These are phyloP conservation scores for Taphrorychus bicolor DNA, from an alignment of 2,888 invertebrate genomes.

Conservation along the genomic window DNA sequence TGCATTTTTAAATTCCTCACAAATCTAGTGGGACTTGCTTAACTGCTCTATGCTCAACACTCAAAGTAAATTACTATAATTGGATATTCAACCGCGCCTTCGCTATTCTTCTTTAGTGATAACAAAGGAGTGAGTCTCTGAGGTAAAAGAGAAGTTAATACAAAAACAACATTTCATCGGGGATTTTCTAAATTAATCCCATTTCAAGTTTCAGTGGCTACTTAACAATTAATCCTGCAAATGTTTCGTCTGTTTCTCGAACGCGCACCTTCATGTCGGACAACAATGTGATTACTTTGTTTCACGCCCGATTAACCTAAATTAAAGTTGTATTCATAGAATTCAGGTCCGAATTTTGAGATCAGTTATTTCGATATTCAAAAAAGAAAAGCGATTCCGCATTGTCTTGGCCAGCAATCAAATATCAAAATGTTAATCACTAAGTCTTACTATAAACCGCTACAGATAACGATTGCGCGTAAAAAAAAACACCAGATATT, in stretches of 20 bases:
- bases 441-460: too few relatives aligned
- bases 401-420: slow-evolving; percentile 34
- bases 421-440: slow-evolving; percentile 34
- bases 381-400: slow-evolving; percentile 32
- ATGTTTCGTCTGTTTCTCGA: neutral
- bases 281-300: neutral
- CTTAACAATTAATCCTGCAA: neutral
- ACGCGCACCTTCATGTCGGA: neutral
- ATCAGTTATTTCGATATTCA: slow-evolving; percentile 25
- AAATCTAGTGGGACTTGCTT: slow-evolving; percentile 9
- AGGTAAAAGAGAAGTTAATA: neutral
- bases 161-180: neutral
- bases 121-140: neutral
- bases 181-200: neutral
- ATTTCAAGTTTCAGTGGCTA: neutral
- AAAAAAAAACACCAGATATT: too few relatives aligned
- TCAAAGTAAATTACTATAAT: slow-evolving; percentile 16
- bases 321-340: slow-evolving; percentile 34
- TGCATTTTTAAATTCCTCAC: slow-evolving; percentile 4
- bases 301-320: slow-evolving; percentile 36
- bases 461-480: too few relatives aligned
- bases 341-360: slow-evolving; percentile 37
- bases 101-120: neutral
- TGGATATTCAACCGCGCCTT: slow-evolving; percentile 13
- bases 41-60: too few relatives aligned